Evolutionary conservation across 2,888 invertebrate genomes (phyloP), one percentile per base, ranked within the genome.

Genomic region (Plagodis pulveraria): DNA sequence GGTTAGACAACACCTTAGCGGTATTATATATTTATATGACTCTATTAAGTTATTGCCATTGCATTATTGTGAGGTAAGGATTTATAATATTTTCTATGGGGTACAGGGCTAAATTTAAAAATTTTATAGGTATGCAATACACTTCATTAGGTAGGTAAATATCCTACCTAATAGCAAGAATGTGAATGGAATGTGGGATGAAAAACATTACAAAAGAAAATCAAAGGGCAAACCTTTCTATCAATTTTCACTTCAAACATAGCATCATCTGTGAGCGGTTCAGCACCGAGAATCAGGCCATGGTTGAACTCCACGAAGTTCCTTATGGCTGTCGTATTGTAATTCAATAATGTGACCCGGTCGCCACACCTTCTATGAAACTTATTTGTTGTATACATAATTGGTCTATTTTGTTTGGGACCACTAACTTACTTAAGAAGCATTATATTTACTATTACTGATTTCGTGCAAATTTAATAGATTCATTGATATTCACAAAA

Each of bases 171-270:
- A 22, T 22, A 22, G 22, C 22, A 22, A 22, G 1, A 22, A 22
- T 22, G 1, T 22, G 22, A 22, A 22, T 22, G 22, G 22, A 22
- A 22, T 22, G 22, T 22, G 22, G 22, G 22, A 22, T 22, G 22
- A 22, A 22, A 22, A 22, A 38, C 9, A 38, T 38, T 38, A 6
- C 9, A 38, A 38, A 2, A 38, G 38, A 8, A 38, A 36, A 11
- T n/a, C 47, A 43, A 45, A 6, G 22, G 4, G 56, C 84, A 77
- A 89, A 98, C 98, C 95, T 98, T 98, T 90, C 96, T 96, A 81
- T 98, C 97, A 77, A 98, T 96, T 76, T 95, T 95, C 65, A 98
- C 96, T 94, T 97, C 97, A 83, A 98, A 98, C 57, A 97, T 88
- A 65, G 96, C 94, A 92, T 98, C 97, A 83, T 97, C 96, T 63